phyloP scores from a whole-genome alignment of 2,888 invertebrate species.

The Sericinus montela region DNA sequence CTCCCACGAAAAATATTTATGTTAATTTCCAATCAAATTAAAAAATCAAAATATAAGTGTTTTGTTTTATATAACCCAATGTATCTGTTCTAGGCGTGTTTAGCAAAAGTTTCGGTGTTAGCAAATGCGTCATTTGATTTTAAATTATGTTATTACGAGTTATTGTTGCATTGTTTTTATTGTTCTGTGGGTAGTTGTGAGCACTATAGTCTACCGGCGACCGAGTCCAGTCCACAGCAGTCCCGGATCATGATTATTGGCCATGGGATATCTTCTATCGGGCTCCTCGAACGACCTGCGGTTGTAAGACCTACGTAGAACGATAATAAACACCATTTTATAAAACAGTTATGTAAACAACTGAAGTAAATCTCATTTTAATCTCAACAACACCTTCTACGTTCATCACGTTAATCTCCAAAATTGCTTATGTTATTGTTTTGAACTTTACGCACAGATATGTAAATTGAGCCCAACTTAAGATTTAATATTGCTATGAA shows the following conservation, averaged over 20 bases:
- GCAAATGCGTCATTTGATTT: not conserved
- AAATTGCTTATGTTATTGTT: too few relatives aligned
- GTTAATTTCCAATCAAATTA: not conserved
- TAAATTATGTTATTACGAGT: not conserved
- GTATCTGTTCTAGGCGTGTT: not conserved
- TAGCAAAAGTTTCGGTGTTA: not conserved
- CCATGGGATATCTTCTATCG: slow-evolving; percentile 78
- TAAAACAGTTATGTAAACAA: not conserved
- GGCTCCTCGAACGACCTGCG: slow-evolving; percentile 80
- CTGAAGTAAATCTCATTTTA: too few relatives aligned
- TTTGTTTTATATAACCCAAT: too few relatives aligned
- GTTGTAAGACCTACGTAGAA: slow-evolving; percentile 78
- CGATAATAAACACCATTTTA: slow-evolving; percentile 35
- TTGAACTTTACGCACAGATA: too few relatives aligned
- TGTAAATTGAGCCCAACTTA: too few relatives aligned
- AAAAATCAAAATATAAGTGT: too few relatives aligned
- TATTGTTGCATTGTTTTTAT: not conserved
- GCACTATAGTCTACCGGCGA: slow-evolving; percentile 42
- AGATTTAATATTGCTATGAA: too few relatives aligned
- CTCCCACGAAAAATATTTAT: not conserved
- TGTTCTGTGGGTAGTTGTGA: not conserved
- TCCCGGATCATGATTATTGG: slow-evolving; percentile 82
- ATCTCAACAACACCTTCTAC: too few relatives aligned
- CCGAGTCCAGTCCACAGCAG: slow-evolving; percentile 84
- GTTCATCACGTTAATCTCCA: too few relatives aligned